These are phyloP conservation scores for Plagodis pulveraria DNA, from an alignment of 2,888 invertebrate species.

Conservation along the genomic window DNA sequence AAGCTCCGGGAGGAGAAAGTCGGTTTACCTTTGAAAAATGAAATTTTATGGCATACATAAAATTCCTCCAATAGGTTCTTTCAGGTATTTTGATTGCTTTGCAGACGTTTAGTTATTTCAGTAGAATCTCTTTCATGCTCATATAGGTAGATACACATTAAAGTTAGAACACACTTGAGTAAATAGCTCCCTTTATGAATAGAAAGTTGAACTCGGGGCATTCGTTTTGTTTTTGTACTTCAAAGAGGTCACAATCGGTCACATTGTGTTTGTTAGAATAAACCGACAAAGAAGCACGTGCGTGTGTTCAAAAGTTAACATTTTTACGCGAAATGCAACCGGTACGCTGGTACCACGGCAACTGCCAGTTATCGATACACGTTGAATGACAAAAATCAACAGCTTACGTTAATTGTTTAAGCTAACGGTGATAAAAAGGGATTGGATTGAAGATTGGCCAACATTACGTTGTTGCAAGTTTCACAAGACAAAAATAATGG, in stretches of 20 bases:
- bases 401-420: conserved; percentile 26
- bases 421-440: neutral
- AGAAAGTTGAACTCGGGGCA: conserved; percentile 49
- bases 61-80: too few species aligned
- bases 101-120: conserved; percentile 1
- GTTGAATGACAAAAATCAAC: conserved; percentile 67
- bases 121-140: conserved; percentile 2
- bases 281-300: conserved; percentile 55
- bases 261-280: conserved; percentile 41
- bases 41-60: too few species aligned
- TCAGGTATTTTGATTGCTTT: neutral
- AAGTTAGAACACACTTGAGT: conserved; percentile 48
- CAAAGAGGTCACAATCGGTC: conserved; percentile 47
- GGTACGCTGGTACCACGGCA: conserved; percentile 36
- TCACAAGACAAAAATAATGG: too few species aligned
- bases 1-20: too few species aligned
- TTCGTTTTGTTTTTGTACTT: conserved; percentile 42
- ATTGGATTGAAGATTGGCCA: neutral
- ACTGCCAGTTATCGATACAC: conserved; percentile 57
- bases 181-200: conserved; percentile 58
- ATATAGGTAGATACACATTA: conserved; percentile 1
- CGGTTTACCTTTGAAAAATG: too few species aligned
- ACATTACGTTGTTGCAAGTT: too few species aligned
- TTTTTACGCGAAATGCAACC: conserved; percentile 57
- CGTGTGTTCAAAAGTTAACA: conserved; percentile 64